These are phyloP conservation scores for Spilarctia lutea DNA, from an alignment of 2,888 invertebrate genomes.

Conservation along the genomic window DNA sequence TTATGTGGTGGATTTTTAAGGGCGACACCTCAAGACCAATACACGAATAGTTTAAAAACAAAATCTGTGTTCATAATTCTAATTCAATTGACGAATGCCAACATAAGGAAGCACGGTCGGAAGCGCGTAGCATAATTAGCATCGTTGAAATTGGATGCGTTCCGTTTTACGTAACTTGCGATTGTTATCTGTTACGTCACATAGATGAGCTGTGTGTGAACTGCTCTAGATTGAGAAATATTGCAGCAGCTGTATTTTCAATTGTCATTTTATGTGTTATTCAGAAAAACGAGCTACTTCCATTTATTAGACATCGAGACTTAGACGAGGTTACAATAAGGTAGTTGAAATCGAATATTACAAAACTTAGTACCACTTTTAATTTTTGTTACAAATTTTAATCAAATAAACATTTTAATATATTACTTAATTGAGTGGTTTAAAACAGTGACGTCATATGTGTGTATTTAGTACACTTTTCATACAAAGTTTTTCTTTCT, in stretches of 20 bases:
- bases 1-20: no score
- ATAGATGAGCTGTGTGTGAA: conserved; percentile 49
- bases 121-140: conserved; percentile 44
- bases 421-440: no score
- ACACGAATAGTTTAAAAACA: background rate
- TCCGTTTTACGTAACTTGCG: conserved; percentile 40
- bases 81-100: conserved; percentile 24
- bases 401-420: no score
- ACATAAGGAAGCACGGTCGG: conserved; percentile 30
- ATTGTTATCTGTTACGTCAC: conserved; percentile 47
- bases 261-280: conserved; percentile 16
- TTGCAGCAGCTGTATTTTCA: conserved; percentile 26
- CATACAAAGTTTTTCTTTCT: no score
- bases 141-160: conserved; percentile 41
- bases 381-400: no score
- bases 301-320: background rate
- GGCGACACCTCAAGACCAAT: no score
- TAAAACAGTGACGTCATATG: no score
- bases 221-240: conserved; percentile 43
- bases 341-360: no score
- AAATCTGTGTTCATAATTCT: conserved; percentile 26
- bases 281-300: background rate
- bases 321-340: no score
- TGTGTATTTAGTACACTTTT: no score
- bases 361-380: no score